Conservation (phyloP, 2,888 invertebrate genomes). For the Megalurothrips usitatus region DNA sequence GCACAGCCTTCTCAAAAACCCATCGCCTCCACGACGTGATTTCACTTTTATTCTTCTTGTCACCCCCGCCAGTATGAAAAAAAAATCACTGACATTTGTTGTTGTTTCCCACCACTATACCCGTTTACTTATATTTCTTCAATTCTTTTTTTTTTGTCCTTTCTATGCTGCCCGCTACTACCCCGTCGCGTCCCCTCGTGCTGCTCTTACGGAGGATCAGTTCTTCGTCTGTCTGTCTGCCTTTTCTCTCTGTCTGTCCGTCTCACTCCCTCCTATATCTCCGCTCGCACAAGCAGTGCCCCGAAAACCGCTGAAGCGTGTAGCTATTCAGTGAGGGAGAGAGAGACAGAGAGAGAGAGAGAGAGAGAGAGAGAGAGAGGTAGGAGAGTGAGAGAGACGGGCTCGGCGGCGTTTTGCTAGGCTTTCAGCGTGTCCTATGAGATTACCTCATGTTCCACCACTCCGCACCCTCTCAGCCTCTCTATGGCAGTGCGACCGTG, state of each 20-base stretch:
- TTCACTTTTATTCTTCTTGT: background rate
- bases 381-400: background rate
- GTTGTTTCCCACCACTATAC: background rate
- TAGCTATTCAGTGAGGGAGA: background rate
- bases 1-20: too few species aligned
- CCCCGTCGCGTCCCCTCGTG: background rate
- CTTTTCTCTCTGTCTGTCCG: too few species aligned
- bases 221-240: background rate
- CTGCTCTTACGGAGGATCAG: too few species aligned
- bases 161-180: background rate
- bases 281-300: too few species aligned
- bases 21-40: too few species aligned
- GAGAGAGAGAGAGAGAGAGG: background rate
- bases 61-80: too few species aligned
- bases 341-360: background rate
- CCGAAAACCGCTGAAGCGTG: background rate
- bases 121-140: background rate
- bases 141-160: background rate
- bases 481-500: too few species aligned
- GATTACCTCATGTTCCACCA: background rate
- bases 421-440: slow-evolving; percentile 2
- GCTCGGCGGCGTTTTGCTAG: background rate
- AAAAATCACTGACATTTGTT: too few species aligned
- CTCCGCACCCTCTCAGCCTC: background rate
- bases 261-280: too few species aligned